Percentiles rank a stretch among this genome's conserved stretches.
Evolutionary conservation across 2,113 vertebrate species (phyloP).

Genomic region (Oryzias curvinotus): DNA sequence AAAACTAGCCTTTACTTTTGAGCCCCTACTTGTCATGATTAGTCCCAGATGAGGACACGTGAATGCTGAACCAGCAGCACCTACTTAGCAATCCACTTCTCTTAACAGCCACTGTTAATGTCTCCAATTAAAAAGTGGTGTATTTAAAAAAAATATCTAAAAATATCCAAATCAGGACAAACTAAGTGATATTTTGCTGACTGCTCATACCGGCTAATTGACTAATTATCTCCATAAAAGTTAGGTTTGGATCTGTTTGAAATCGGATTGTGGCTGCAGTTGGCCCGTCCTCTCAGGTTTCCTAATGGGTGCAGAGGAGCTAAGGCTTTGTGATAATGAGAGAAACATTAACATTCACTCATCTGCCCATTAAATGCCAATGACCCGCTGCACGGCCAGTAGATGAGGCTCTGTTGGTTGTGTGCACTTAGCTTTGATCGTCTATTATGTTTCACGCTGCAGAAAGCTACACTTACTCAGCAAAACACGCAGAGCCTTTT

Average conservation of each 20-base stretch:
- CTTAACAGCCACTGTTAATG: constrained; percentile 1
- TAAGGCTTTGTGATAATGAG: constrained; percentile 57
- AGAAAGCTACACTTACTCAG: constrained; percentile 4
- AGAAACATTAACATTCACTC: constrained; percentile 63
- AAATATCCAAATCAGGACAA: constrained; percentile 24
- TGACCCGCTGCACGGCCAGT: constrained; percentile 48
- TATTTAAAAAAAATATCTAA: not conserved
- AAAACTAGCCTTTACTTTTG: constrained; percentile 28
- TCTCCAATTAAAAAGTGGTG: constrained; percentile 33
- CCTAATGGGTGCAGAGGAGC: constrained; percentile 52
- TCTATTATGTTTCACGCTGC: constrained; percentile 30
- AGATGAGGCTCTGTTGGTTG: constrained; percentile 45
- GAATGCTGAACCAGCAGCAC: constrained; percentile 33
- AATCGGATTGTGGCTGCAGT: constrained; percentile 9
- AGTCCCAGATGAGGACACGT: constrained; percentile 31
- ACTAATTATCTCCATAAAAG: constrained; percentile 63
- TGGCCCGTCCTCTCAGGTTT: constrained; percentile 33
- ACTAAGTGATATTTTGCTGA: constrained; percentile 41
- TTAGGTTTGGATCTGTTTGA: constrained; percentile 36
- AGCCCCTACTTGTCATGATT: constrained; percentile 29
- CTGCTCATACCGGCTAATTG: constrained; percentile 31
- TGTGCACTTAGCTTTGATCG: constrained; percentile 48
- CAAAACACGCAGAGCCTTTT: constrained; percentile 26
- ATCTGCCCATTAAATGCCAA: constrained; percentile 57
- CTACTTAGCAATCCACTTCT: constrained; percentile 42